Base-by-base conservation (phyloP, 2,888 invertebrate species). In the Perithous albicinctus region DNA sequence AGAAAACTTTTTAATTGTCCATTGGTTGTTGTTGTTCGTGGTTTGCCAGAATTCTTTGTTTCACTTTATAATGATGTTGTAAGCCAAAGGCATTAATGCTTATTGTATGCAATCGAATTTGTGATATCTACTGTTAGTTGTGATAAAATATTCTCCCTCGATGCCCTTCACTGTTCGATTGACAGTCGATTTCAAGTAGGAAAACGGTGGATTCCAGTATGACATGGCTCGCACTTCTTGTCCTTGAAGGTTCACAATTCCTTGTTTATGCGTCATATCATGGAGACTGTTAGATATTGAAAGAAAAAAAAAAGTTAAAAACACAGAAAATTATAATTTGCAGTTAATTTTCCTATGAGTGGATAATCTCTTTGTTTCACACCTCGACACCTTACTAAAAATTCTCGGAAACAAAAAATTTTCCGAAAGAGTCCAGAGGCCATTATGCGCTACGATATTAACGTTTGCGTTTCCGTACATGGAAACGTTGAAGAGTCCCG, bases 181-280 rank as follows among this genome's bases (percentile, higher is more conserved):
- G 0, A 84, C 35, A 0, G 88, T 85, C 10, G 73, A 81, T 2
- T 87, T 87, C 4, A 91, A 75, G 51, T 88, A 92, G 35, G 84
- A 86, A 46, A 88, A 80, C 0, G 91, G 92, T 2, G 91, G 92
- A 32, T 84, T 87, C 61, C 80, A 89, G 61, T 83, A 87, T 0
- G 90, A 85, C 12, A 87, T 83, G 0, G 80, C 86, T 79, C 86
- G 88, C 32, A 91, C 66, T 70, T 86, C 67, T 64, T 88, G 86
- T 0, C 89, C 89, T 12, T 82, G 81, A 1, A 91, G 80, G 86
- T 92, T 76, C 3, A 86, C 69, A 0, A 79, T 51, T 1, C 82
- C 74, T 3, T 80, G 80, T 56, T 85, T 76, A 5, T 82, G 83
- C 1, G 23, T 29, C 82, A 88, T 69, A 0, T 86, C 85, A 12